Percentiles rank a stretch among this genome's conserved stretches.
These are phyloP conservation scores for Amphipyra tragopoginis DNA, from an alignment of 2,888 invertebrate species.

Conservation along the genomic window DNA sequence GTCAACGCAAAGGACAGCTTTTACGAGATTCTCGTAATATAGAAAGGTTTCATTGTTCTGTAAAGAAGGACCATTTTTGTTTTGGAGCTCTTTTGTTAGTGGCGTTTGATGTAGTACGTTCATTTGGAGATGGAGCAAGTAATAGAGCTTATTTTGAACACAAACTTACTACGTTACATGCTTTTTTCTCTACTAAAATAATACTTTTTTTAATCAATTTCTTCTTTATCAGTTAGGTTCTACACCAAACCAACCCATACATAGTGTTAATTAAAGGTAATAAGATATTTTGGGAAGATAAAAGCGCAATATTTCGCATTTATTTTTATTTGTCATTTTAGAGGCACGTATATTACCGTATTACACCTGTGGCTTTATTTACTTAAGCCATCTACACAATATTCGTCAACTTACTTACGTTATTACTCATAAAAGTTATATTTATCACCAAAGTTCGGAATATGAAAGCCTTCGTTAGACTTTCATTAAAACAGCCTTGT, in stretches of 20 bases:
- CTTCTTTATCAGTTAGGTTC: no score
- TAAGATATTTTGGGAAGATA: no score
- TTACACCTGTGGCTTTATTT: slow-evolving; percentile 1
- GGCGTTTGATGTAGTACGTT: slow-evolving; percentile 39
- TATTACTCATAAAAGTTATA: slow-evolving; percentile 45
- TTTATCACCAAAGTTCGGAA: slow-evolving; percentile 41
- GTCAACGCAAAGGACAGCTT: slow-evolving; percentile 51
- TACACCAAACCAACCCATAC: no score
- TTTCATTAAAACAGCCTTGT: slow-evolving; percentile 41
- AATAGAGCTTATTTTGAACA: slow-evolving; percentile 12
- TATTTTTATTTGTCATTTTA: no score
- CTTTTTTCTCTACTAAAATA: no score
- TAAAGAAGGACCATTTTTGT: slow-evolving; percentile 50
- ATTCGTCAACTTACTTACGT: slow-evolving; percentile 34
- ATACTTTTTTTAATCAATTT: no score
- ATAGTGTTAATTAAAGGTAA: no score
- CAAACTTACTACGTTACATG: no score
- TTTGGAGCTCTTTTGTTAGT: slow-evolving; percentile 47
- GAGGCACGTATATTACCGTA: background rate
- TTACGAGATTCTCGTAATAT: slow-evolving; percentile 62
- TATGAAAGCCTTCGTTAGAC: slow-evolving; percentile 41
- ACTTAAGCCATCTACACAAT: slow-evolving; percentile 12
- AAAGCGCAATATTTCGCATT: no score
- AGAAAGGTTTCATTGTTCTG: slow-evolving; percentile 63
- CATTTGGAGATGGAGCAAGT: slow-evolving; percentile 21